Evolutionary conservation across 2,888 invertebrate genomes (phyloP).

Genomic region (Agrotis exclamationis): DNA sequence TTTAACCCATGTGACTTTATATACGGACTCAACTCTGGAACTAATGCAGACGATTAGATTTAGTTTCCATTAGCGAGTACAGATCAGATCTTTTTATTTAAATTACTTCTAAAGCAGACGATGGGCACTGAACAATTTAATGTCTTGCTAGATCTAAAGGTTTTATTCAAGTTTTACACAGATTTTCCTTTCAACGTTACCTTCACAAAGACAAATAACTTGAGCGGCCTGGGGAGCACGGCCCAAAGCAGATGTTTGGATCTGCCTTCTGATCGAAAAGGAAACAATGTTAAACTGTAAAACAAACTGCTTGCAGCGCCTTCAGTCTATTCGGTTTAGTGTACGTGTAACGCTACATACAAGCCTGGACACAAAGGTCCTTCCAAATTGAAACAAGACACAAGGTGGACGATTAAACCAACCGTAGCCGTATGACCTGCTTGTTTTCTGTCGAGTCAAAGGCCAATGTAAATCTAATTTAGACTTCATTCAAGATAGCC

Average conservation of each 20-base stretch:
- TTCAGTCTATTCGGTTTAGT: slow-evolving; percentile 67
- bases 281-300: slow-evolving; percentile 88
- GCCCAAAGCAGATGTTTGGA: slow-evolving; percentile 81
- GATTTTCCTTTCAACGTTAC: slow-evolving; percentile 52
- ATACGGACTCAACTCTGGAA: slow-evolving; percentile 35
- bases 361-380: slow-evolving; percentile 71
- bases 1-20: slow-evolving; percentile 64
- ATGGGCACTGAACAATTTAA: slow-evolving; percentile 1
- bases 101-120: background rate
- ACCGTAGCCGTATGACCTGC: slow-evolving; percentile 63
- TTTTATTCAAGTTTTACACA: slow-evolving; percentile 31
- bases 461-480: slow-evolving; percentile 33
- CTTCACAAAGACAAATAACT: slow-evolving; percentile 75
- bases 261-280: slow-evolving; percentile 82
- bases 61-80: slow-evolving; percentile 1
- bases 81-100: background rate
- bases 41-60: slow-evolving; percentile 32
- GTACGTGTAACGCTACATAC: slow-evolving; percentile 62
- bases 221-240: slow-evolving; percentile 69
- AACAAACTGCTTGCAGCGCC: slow-evolving; percentile 83
- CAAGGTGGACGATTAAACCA: slow-evolving; percentile 58
- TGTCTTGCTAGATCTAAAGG: slow-evolving; percentile 12
- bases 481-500: slow-evolving; percentile 4
- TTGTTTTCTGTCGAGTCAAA: slow-evolving; percentile 29
- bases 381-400: slow-evolving; percentile 63